Evolutionary conservation across 2,797 vertebrate genomes (phyloP), one percentile per base, ranked within the genome.

Genomic region (Pantherophis alleghaniensis): DNA sequence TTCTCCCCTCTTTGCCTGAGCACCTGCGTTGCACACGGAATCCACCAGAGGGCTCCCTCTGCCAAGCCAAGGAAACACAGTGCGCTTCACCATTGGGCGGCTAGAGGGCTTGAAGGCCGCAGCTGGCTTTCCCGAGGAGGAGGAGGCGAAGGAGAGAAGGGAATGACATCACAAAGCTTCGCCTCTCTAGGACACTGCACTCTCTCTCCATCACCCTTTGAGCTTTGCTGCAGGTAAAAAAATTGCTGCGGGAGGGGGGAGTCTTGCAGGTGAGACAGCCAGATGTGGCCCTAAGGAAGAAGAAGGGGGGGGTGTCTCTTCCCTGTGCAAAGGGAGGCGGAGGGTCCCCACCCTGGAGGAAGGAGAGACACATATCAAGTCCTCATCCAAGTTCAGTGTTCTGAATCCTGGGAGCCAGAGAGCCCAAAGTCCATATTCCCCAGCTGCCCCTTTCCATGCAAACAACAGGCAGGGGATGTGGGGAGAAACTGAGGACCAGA

Each of bases 181-280:
- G 20, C 74, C 74, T 5, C 37, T 47, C 74, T 83, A 47, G 74
- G 74, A 83, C 37, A 0, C 20, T 24, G 20, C 74, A 83, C 37
- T 47, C 74, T 22, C 37, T 47, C 37, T 47, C 66, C 32, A 37
- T 37, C 66, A 37, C 66, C 16, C 66, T 69, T 32, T 74, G 66
- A 18, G 66, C 16, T 20, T 20, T 20, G 66, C 66, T 37, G 66
- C 66, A 74, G 66, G 66, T 74, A 32, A 74, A 74, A 74, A 42
- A 79, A 42, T 11, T 3, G 32, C 18, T 20, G 18, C 7, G 6
- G 47, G 69, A 0, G 7, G 3, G 6, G 1, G 7, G 3, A 0
- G 32, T 79, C 32, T 42, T 79, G 7, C n/a, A 32, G 66, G 16
- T 7, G 7, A 74, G 66, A 1, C n/a, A 74, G n/a, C 66, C 66